Evolutionary conservation across 1,140 invertebrate genomes (phyloP), one percentile per base, ranked within the genome.

Genomic region (Araneus ventricosus): DNA sequence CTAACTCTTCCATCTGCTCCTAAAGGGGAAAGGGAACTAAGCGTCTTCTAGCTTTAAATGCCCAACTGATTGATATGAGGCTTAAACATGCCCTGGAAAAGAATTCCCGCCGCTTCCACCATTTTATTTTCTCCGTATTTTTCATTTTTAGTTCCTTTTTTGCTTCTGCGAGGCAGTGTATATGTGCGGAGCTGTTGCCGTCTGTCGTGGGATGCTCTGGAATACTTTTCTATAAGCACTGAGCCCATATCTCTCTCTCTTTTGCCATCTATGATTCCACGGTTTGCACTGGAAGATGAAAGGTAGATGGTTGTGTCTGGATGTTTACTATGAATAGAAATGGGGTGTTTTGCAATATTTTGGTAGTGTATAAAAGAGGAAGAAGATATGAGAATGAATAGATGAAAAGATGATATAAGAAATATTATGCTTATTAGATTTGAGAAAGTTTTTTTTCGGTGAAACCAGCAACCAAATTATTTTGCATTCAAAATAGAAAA

Each of bases 21-120:
- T n/a, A 75, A 27, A 37, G 70, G 10, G 30, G 14, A 45, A 61
- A 39, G 70, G 27, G 22, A 10, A 75, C 70, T 52, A 80, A 80
- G 88, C 88, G 34, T 39, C 89, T 91, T 91, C 79, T 45, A 84
- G 89, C 79, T 84, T 91, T 91, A 91, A 91, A 91, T 91, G 89
- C 89, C 89, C 89, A 34, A 41, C 89, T 91, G 89, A 91, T 91
- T 91, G 89, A 91, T 91, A 91, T 63, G 89, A 84, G 89, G 89
- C 89, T 91, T 91, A 91, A 91, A 91, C 79, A 91, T 39, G 89
- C 79, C 89, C 57, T 8, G 24, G 45, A 27, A 34, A 91, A 84
- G 89, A 91, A 91, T 91, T 84, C 59, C 39, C 41, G 63, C n/a
- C 67, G 45, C 79, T 82, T 80, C 57, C 41, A 34, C 79, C 41